A percentile compares a stretch with the other conserved stretches of the same genome.
Evolutionary conservation across 2,888 invertebrate genomes (phyloP).

Genomic region (Cylindroiulus punctatus): DNA sequence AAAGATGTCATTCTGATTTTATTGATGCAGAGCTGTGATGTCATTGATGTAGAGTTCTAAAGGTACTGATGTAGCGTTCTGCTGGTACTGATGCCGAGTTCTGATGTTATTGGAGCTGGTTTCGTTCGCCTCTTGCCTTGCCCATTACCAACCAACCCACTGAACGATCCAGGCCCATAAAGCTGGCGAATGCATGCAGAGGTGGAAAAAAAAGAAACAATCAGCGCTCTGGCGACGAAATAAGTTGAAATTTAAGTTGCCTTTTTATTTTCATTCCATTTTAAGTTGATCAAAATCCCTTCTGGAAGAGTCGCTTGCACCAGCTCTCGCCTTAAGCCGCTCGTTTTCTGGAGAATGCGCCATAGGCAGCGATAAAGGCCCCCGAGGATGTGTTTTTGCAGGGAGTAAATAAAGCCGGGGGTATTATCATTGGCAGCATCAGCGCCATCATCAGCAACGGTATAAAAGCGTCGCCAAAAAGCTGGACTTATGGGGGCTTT

Average conservation of each 20-base stretch:
- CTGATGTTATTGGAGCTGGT: too few species aligned
- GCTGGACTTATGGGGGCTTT: conserved; percentile 40
- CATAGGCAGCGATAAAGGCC: neutral
- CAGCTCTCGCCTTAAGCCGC: conserved; percentile 23
- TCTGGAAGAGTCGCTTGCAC: conserved; percentile 9
- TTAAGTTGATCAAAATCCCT: conserved; percentile 38
- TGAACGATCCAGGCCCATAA: neutral
- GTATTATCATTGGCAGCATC: conserved; percentile 34
- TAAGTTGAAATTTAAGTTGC: conserved; percentile 38
- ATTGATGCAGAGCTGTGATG: too few species aligned
- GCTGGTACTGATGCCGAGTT: too few species aligned
- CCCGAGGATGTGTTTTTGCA: neutral
- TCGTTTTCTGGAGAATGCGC: neutral
- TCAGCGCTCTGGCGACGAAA: conserved; percentile 9
- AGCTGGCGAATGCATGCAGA: neutral
- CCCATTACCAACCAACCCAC: neutral
- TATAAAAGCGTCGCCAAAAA: conserved; percentile 42
- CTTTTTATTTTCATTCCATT: conserved; percentile 42
- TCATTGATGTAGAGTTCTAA: too few species aligned
- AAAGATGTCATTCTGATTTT: too few species aligned
- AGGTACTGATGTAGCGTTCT: too few species aligned
- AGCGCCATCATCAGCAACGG: conserved; percentile 29
- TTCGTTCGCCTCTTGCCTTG: neutral
- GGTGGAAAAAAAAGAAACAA: conserved; percentile 1
- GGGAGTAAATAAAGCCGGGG: conserved; percentile 29